A percentile compares a stretch with the other conserved stretches of the same genome.
phyloP scores from a whole-genome alignment of 2,113 vertebrate genomes.

The Calypte anna region DNA sequence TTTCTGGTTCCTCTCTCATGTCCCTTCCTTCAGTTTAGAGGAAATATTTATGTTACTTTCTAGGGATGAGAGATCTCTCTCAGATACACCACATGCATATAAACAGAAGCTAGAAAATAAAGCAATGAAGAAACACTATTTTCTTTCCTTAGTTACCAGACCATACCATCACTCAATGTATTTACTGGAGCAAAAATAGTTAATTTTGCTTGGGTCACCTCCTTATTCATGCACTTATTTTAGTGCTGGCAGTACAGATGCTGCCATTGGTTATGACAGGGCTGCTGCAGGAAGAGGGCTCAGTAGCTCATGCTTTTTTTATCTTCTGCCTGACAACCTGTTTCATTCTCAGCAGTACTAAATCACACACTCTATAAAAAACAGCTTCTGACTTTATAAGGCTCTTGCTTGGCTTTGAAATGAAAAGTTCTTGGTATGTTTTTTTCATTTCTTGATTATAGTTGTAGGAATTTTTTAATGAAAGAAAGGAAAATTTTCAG shows the following conservation, averaged over 20 bases:
- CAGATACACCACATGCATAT: background rate
- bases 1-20: background rate
- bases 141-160: background rate
- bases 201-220: background rate
- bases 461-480: background rate
- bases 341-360: background rate
- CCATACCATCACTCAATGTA: background rate
- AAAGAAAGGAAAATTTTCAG: background rate
- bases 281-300: background rate
- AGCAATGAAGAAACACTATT: background rate
- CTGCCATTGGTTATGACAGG: background rate
- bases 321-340: background rate
- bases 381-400: background rate
- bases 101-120: background rate
- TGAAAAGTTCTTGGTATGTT: background rate
- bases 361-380: background rate
- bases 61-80: background rate
- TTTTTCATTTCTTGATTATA: background rate
- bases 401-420: background rate
- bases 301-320: background rate
- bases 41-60: background rate
- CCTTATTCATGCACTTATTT: background rate
- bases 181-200: background rate
- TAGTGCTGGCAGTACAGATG: background rate
- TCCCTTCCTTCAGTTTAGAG: background rate